Base-by-base conservation (phyloP, 2,113 vertebrate species). In the Herpetotheres cachinnans region DNA sequence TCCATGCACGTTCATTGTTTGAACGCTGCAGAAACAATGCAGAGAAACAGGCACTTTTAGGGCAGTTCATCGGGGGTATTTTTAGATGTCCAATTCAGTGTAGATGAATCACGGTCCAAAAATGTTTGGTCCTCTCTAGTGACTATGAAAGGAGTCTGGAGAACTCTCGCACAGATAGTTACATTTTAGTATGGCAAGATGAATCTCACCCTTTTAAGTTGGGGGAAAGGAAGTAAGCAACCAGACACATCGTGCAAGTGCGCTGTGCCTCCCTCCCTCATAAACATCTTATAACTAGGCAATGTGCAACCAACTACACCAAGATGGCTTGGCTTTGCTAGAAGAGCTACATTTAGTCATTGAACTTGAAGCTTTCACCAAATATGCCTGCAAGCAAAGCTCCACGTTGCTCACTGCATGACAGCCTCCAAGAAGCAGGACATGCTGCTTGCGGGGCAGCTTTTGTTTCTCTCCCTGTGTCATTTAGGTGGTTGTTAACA, bases 111-210 rank as follows among this genome's bases (percentile, higher is more conserved):
- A 95, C 4, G 40, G 71, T 38, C 71, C 71, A 70, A 71, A 92
- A 95, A 91, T 1, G 16, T 61, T 56, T 72, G 79, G 36, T 73
- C 34, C 54, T 83, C 59, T 92, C 46, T 34, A 32, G 40, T 82
- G 79, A 80, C 91, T 95, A 90, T 32, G 63, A 95, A 95, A 93
- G 89, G 86, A 92, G 76, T 11, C 91, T 73, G 59, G 40, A 88
- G n/a, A 90, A 76, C 47, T 87, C 52, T 76, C 30, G 24, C 6
- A 27, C 47, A 61, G 32, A 82, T 4, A 79, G 77, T 20, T 81
- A 42, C 6, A 42, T 4, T 72, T 66, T 5, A 61, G 56, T 17
- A 65, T 10, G 13, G 52, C 29, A 91, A 82, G 52, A 84, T 25
- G 26, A 91, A 87, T 19, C 21, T 77, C 54, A 38, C 20, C 20